Percentiles rank a stretch among this genome's conserved stretches.
phyloP scores from a whole-genome alignment of 2,113 vertebrate species.

The Seriola rivoliana region DNA sequence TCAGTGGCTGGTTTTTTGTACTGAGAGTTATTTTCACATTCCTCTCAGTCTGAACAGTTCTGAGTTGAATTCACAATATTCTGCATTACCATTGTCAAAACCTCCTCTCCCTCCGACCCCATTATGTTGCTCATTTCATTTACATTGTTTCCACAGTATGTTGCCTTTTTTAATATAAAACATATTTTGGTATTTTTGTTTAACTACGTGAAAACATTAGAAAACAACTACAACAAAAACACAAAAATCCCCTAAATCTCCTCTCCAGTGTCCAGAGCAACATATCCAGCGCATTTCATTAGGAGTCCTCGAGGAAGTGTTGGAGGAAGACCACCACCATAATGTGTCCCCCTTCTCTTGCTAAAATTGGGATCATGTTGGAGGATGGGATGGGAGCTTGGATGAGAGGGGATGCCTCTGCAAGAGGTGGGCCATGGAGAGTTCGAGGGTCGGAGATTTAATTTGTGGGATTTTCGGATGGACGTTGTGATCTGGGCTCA shows the following conservation, averaged over 20 bases:
- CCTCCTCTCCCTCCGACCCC: background rate
- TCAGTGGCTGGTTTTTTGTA: conserved; percentile 28
- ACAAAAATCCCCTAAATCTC: conserved; percentile 22
- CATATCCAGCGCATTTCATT: conserved; percentile 36
- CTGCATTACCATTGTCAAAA: conserved; percentile 6
- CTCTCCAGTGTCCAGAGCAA: conserved; percentile 48
- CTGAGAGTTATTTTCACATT: conserved; percentile 5
- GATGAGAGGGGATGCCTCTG: background rate
- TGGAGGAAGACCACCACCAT: conserved; percentile 25
- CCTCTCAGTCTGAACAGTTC: conserved; percentile 37
- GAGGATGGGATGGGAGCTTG: conserved; percentile 35
- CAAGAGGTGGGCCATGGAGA: conserved; percentile 22
- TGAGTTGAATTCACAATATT: conserved; percentile 29
- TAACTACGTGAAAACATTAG: conserved; percentile 65
- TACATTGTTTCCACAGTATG: conserved; percentile 47
- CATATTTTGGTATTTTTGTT: conserved; percentile 70
- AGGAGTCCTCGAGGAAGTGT: conserved; percentile 44
- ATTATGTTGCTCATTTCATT: conserved; percentile 23
- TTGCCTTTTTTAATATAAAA: conserved; percentile 70
- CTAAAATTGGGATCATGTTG: background rate
- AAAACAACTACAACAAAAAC: conserved; percentile 68
- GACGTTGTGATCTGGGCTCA: conserved; percentile 80
- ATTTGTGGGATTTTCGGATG: conserved; percentile 23
- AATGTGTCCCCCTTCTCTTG: conserved; percentile 3
- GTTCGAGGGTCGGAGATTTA: conserved; percentile 10